Evolutionary conservation across 2,888 invertebrate species (phyloP).

Genomic region (Neuroscelio doddi): DNA sequence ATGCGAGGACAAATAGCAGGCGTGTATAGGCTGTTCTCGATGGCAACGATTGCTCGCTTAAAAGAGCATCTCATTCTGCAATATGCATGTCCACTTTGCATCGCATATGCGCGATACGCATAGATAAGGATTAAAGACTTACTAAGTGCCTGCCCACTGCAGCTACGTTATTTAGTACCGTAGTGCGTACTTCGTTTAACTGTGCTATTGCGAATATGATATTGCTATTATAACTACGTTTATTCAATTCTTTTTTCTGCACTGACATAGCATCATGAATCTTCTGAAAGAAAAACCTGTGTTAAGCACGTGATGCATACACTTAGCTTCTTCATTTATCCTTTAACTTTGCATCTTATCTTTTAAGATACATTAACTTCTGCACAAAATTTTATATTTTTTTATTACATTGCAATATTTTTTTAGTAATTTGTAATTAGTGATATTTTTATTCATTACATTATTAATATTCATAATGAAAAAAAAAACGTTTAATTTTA

Average conservation of each 20-base stretch:
- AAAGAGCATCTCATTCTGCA: constrained; percentile 52
- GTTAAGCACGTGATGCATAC: no score
- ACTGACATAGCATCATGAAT: no score
- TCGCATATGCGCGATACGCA: constrained; percentile 64
- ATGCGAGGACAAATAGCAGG: constrained; percentile 12
- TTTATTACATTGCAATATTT: no score
- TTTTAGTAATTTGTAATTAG: no score
- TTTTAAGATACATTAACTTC: no score
- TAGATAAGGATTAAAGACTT: constrained; percentile 67
- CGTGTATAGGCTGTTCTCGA: constrained; percentile 10
- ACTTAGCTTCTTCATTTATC: no score
- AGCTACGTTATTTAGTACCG: constrained; percentile 40
- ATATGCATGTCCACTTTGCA: constrained; percentile 61
- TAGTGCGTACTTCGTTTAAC: constrained; percentile 4
- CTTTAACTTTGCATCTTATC: no score
- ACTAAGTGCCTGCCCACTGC: constrained; percentile 53
- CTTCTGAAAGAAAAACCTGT: no score
- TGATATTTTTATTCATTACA: no score
- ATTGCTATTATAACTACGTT: constrained; percentile 19
- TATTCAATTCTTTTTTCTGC: constrained; percentile 11
- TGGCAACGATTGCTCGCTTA: constrained; percentile 22
- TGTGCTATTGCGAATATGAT: constrained; percentile 1
- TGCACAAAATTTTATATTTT: no score
- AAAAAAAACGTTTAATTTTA: no score
- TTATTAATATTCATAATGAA: no score